Conservation (phyloP, 1,140 invertebrate species). For the Pseudomyrmex dendroicus region DNA sequence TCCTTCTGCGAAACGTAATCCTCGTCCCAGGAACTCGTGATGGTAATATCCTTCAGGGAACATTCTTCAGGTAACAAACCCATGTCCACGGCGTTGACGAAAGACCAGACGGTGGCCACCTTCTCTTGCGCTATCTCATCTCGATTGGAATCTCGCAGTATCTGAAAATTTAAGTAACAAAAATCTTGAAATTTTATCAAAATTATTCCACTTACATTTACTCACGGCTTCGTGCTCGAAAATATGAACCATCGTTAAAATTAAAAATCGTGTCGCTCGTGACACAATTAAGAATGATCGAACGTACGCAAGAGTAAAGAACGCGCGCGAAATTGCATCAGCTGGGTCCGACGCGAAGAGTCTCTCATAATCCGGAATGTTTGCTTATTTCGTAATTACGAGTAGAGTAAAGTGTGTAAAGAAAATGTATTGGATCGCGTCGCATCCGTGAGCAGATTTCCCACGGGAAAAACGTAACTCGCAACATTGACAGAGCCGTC, state of each 20-base stretch:
- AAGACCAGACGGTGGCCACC: no score
- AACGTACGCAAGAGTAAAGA: conserved; percentile 12
- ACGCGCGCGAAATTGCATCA: conserved; percentile 29
- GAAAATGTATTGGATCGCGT: conserved; percentile 57
- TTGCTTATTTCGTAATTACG: conserved; percentile 61
- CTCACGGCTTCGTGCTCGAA: not conserved
- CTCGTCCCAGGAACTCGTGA: no score
- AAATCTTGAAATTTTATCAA: no score
- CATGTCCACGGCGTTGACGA: no score
- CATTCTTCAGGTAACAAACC: no score
- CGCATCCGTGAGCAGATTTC: conserved; percentile 58
- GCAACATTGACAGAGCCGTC: conserved; percentile 54
- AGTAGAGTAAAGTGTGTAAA: conserved; percentile 55
- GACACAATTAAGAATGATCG: conserved; percentile 23
- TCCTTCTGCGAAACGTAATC: no score
- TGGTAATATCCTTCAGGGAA: no score
- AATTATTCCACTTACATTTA: not conserved
- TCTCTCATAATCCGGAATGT: conserved; percentile 39
- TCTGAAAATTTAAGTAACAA: no score
- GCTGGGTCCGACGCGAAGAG: not conserved
- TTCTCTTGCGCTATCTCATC: no score
- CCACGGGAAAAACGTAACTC: conserved; percentile 52
- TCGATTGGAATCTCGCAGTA: no score
- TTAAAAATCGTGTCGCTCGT: conserved; percentile 16
- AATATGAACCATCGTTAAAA: not conserved